Base-by-base conservation (phyloP, 2,113 vertebrate species). In the Phoxinus phoxinus region DNA sequence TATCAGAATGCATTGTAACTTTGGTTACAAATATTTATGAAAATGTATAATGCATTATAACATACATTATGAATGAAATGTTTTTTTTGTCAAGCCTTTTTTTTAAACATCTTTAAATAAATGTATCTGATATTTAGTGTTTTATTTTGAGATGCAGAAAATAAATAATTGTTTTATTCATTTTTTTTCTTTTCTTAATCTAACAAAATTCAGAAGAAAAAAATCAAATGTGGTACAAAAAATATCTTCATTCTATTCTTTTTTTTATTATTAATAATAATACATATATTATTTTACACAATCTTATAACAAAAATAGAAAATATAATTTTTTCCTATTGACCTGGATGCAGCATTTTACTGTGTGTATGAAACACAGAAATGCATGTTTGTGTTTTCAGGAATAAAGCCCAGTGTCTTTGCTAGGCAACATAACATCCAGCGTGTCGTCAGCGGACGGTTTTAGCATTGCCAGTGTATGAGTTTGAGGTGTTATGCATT, bases 391-490 rank as follows among this genome's bases (percentile, higher is more conserved):
- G 32, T 71, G 19, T 72, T 72, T 74, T n/a, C 27, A 63, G n/a
- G n/a, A 73, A 46, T 25, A 27, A 73, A 5, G 2, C 71, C n/a
- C 2, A 48, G 41, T 46, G 37, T 73, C 21, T 23, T 71, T 2
- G 19, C 69, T 25, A 74, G 72, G 37, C 72, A 74, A 74, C 72
- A 74, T 17, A 74, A 48, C 72, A 48, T 46, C 41, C 1, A 48
- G 72, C 2, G 12, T 74, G 72, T 48, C 13, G n/a, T 74, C 72
- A 74, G n/a, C 12, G n/a, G 72, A 74, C 37, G 67, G 44, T 83
- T 86, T 74, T 80, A 86, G 84, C 44, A 58, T 79, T 27, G 44
- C 61, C 15, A 78, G 81, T 87, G 78, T 65, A 56, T 53, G 63
- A 46, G 12, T 37, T 10, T n/a, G 72, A 27, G 71, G 48, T n/a